Evolutionary conservation across 2,113 vertebrate genomes (phyloP).

Genomic region (Serilophus lunatus): DNA sequence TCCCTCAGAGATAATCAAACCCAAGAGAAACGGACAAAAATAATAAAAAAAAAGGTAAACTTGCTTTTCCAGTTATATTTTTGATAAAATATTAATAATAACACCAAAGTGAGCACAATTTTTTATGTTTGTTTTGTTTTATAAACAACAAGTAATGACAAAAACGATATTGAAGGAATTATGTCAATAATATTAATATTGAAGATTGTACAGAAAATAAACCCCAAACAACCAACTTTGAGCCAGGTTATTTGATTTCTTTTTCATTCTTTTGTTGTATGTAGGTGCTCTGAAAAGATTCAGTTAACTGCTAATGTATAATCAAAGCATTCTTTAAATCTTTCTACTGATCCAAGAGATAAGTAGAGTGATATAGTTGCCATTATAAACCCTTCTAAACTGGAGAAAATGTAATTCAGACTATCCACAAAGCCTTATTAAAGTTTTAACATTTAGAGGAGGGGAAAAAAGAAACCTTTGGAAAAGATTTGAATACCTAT

Average conservation of each 20-base stretch:
- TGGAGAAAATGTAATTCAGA: not conserved
- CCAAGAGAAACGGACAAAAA: constrained; percentile 19
- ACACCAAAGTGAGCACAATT: not conserved
- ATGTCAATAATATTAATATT: too few relatives aligned
- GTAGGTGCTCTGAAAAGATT: not conserved
- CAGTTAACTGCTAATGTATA: not conserved
- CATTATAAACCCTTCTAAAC: not conserved
- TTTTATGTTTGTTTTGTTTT: not conserved
- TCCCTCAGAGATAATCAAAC: constrained; percentile 40
- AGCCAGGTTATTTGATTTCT: not conserved
- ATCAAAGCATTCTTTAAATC: not conserved
- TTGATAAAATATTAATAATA: constrained; percentile 5
- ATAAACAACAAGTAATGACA: not conserved
- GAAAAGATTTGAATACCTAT: not conserved
- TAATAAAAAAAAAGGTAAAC: not conserved
- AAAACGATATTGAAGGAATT: not conserved
- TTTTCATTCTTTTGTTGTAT: not conserved
- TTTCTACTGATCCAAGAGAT: not conserved
- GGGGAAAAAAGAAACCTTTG: not conserved
- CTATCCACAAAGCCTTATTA: not conserved
- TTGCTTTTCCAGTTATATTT: not conserved
- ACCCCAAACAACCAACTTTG: not conserved
- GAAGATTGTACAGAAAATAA: not conserved
- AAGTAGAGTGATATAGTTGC: not conserved
- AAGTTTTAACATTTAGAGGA: not conserved